Percentiles rank a stretch among this genome's conserved stretches.
These are phyloP conservation scores for Oriolus oriolus DNA, from an alignment of 2,113 vertebrate species.

Conservation along the genomic window DNA sequence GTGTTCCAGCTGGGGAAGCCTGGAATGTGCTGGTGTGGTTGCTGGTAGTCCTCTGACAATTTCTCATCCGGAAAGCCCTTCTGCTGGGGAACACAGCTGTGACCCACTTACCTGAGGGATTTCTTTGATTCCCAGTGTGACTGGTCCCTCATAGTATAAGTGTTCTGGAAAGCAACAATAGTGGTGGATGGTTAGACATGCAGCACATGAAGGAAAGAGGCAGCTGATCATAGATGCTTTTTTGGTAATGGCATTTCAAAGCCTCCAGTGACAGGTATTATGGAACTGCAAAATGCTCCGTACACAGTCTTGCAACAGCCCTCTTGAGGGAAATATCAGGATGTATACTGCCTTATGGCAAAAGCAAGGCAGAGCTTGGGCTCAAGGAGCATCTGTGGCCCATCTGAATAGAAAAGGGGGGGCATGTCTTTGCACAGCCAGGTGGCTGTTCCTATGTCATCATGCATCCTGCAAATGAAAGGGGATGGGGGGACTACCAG, in stretches of 20 bases:
- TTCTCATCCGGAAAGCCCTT: background rate
- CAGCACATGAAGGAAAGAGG: background rate
- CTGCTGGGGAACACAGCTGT: background rate
- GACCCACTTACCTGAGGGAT: conserved; percentile 65
- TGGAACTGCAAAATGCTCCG: background rate
- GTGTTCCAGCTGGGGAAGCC: background rate
- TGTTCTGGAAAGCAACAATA: conserved; percentile 66
- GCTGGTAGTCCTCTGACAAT: background rate
- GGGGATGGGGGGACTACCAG: background rate
- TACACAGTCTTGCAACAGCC: background rate
- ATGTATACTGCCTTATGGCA: background rate
- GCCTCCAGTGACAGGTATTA: background rate
- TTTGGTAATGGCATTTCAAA: background rate
- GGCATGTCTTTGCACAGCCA: background rate
- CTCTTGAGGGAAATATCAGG: background rate
- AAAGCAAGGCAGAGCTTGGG: background rate
- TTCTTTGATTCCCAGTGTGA: conserved; percentile 35
- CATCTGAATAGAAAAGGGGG: background rate
- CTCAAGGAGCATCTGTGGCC: background rate
- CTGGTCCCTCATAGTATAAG: conserved; percentile 65
- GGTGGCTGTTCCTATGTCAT: background rate
- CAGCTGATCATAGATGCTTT: background rate
- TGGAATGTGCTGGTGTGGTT: background rate
- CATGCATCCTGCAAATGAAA: background rate
- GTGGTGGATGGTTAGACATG: background rate